Evolutionary conservation across 2,888 invertebrate species (phyloP).

Genomic region (Sinhomidia bicolor): DNA sequence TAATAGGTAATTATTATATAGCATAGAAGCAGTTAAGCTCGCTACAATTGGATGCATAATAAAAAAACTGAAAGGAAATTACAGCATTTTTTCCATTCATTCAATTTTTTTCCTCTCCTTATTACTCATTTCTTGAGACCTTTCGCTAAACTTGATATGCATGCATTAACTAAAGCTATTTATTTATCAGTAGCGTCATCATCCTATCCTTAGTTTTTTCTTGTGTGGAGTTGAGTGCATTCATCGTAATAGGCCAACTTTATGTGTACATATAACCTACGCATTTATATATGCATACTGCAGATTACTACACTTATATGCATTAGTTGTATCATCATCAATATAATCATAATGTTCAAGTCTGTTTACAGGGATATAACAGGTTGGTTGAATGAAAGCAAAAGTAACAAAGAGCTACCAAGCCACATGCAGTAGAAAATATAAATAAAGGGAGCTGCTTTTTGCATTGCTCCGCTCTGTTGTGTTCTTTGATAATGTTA

Average conservation of each 20-base stretch:
- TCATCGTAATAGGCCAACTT: too few species aligned
- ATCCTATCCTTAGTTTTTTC: neutral
- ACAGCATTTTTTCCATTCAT: constrained; percentile 52
- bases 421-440: neutral
- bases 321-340: neutral
- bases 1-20: too few species aligned
- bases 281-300: too few species aligned
- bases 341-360: neutral
- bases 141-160: constrained; percentile 8
- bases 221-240: neutral
- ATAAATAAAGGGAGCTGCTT: neutral
- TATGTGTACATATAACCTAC: too few species aligned
- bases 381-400: constrained; percentile 27
- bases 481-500: neutral
- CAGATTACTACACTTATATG: neutral
- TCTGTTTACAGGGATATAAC: neutral
- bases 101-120: neutral
- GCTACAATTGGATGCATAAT: constrained; percentile 3
- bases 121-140: constrained; percentile 12
- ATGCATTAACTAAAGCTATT: neutral
- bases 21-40: neutral
- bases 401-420: neutral
- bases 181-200: neutral
- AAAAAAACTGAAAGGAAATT: constrained; percentile 58
- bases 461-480: neutral